Percentiles rank a stretch among this genome's conserved stretches.
These are phyloP conservation scores for Turdus rufiventris DNA, from an alignment of 2,113 vertebrate genomes.

Conservation along the genomic window DNA sequence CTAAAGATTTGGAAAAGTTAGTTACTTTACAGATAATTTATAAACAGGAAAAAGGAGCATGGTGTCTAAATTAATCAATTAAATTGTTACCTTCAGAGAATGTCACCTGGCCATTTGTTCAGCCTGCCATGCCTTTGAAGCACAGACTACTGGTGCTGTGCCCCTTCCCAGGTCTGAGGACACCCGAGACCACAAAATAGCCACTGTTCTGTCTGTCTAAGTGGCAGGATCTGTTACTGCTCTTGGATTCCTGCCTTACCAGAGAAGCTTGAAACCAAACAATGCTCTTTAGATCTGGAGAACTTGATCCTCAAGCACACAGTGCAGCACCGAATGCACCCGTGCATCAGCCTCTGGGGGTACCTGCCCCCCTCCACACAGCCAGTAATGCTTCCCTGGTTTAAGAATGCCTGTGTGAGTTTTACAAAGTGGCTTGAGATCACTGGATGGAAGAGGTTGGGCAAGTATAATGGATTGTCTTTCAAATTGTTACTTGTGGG, in stretches of 20 bases:
- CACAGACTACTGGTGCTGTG: not conserved
- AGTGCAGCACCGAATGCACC: not conserved
- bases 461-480: not conserved
- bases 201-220: conserved; percentile 32
- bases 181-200: conserved; percentile 58
- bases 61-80: not conserved
- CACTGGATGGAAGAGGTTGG: not conserved
- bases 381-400: not conserved
- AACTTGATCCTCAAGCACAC: not conserved
- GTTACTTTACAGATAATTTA: not conserved
- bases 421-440: not conserved
- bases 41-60: not conserved
- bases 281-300: conserved; percentile 45
- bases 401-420: not conserved
- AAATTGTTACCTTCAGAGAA: conserved; percentile 9
- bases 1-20: conserved; percentile 17
- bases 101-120: not conserved
- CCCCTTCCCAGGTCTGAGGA: not conserved
- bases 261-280: not conserved
- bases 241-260: not conserved
- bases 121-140: not conserved
- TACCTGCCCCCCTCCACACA: fast-evolving
- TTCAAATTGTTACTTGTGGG: not conserved
- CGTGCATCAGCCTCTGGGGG: not conserved
- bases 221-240: not conserved